Evolutionary conservation across 1,140 invertebrate species (phyloP).

Genomic region (Maconellicoccus hirsutus): DNA sequence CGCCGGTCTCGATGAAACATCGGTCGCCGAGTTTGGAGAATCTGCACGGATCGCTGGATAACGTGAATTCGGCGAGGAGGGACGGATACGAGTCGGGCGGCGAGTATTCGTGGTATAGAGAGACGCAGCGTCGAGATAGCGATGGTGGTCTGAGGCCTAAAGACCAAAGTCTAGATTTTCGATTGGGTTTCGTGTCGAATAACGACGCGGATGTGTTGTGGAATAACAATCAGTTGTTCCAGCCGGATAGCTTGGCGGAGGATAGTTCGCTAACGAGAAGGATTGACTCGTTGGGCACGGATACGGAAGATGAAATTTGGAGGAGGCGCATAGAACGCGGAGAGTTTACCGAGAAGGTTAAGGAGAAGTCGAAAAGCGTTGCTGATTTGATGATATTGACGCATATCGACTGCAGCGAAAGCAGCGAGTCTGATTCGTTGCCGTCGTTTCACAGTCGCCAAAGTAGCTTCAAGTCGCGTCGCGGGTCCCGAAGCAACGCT

Average conservation of each 20-base stretch:
- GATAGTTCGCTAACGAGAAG: slow-evolving; percentile 29
- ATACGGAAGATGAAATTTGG: slow-evolving; percentile 57
- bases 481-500: slow-evolving; percentile 20
- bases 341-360: slow-evolving; percentile 53
- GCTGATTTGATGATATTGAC: slow-evolving; percentile 62
- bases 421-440: slow-evolving; percentile 37
- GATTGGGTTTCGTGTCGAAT: slow-evolving; percentile 25
- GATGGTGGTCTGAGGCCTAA: neutral
- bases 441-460: slow-evolving; percentile 28
- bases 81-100: neutral
- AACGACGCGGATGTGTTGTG: slow-evolving; percentile 16
- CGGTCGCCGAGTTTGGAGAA: slow-evolving; percentile 42
- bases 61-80: neutral
- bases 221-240: slow-evolving; percentile 7
- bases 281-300: slow-evolving; percentile 40
- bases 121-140: neutral
- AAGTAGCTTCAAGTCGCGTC: slow-evolving; percentile 24
- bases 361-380: slow-evolving; percentile 57
- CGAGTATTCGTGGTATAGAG: neutral
- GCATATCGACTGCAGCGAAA: slow-evolving; percentile 54
- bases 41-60: slow-evolving; percentile 33
- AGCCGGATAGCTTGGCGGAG: slow-evolving; percentile 25
- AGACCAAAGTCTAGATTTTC: slow-evolving; percentile 24
- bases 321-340: slow-evolving; percentile 47
- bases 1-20: slow-evolving; percentile 20